These are phyloP conservation scores for Buphagus erythrorhynchus DNA, from an alignment of 2,797 vertebrate genomes.

Conservation along the genomic window DNA sequence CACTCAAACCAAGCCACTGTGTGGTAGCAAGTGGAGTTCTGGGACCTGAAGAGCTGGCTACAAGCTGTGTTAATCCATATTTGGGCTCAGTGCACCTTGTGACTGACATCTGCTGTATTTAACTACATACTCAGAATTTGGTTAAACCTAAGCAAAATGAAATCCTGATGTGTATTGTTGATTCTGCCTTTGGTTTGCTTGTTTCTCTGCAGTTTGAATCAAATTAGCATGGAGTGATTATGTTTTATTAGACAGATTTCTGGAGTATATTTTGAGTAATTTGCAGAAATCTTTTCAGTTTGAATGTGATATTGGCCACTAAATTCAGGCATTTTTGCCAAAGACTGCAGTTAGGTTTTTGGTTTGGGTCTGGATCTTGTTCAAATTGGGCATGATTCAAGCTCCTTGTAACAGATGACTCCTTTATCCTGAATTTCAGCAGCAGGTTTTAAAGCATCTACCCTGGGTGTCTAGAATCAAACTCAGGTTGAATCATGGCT, in stretches of 20 bases:
- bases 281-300: neutral
- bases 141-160: neutral
- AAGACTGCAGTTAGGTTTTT: neutral
- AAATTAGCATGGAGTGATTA: neutral
- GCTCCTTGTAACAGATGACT: neutral
- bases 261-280: neutral
- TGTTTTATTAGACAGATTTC: neutral
- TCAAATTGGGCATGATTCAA: neutral
- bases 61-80: neutral
- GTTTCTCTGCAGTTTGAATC: neutral
- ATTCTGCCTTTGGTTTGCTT: neutral
- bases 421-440: neutral
- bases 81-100: neutral
- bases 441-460: neutral
- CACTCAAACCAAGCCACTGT: neutral
- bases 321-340: neutral
- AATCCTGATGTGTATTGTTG: neutral
- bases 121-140: neutral
- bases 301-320: neutral
- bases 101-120: neutral
- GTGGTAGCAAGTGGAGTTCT: accelerated
- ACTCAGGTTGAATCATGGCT: neutral
- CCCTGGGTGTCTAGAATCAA: neutral
- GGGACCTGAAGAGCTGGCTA: neutral
- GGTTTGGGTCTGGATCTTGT: neutral